phyloP scores from a whole-genome alignment of 1,140 invertebrate genomes.

The Hylaeus anthracinus region DNA sequence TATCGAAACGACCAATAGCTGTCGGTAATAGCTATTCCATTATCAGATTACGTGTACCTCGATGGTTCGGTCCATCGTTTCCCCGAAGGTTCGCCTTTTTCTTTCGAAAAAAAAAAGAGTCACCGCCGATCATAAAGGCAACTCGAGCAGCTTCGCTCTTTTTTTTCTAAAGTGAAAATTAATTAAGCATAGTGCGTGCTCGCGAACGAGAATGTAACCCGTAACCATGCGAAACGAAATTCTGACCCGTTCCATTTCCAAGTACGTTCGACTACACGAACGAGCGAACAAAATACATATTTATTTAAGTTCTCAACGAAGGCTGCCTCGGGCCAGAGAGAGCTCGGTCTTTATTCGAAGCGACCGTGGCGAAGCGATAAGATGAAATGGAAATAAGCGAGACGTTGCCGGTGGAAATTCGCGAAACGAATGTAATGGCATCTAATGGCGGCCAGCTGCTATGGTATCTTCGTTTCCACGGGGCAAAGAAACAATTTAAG shows the following conservation, averaged over 20 bases:
- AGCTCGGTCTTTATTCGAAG: background rate
- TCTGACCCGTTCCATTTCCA: background rate
- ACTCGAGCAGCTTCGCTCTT: background rate
- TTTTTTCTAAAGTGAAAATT: background rate
- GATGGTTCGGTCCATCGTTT: background rate
- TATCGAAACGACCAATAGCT: background rate
- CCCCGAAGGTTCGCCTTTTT: background rate
- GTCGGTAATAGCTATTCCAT: background rate
- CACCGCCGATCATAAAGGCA: no score
- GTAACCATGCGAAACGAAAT: background rate
- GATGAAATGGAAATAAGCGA: conserved; percentile 11
- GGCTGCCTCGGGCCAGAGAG: background rate
- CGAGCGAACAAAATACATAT: background rate
- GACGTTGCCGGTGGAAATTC: background rate
- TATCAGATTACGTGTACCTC: conserved; percentile 1
- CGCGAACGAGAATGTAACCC: background rate
- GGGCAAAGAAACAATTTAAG: conserved; percentile 22
- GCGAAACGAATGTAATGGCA: conserved; percentile 9
- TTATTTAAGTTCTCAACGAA: background rate
- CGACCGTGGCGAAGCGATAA: background rate
- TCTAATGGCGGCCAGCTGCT: background rate
- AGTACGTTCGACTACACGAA: background rate
- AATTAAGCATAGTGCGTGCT: background rate
- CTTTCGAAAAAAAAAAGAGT: background rate
- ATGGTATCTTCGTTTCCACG: conserved; percentile 18